These are phyloP conservation scores for Busseola fusca DNA, from an alignment of 2,888 invertebrate genomes.

Conservation along the genomic window DNA sequence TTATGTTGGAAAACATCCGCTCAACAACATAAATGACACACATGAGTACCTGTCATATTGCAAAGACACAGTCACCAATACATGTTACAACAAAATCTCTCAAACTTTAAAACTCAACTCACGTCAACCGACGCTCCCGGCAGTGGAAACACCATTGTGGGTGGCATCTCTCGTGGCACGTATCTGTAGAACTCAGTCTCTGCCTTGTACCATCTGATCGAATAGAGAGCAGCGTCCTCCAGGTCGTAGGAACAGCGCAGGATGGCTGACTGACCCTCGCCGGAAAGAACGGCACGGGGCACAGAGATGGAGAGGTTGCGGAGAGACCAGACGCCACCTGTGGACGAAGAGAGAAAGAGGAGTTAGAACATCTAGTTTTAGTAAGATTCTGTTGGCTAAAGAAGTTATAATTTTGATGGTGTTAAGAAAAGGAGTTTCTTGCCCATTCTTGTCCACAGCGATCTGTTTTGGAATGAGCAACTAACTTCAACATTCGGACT, in stretches of 20 bases:
- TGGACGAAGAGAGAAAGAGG: constrained; percentile 30
- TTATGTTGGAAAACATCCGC: not conserved
- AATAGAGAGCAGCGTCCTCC: constrained; percentile 91
- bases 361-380: not conserved
- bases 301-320: constrained; percentile 85
- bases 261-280: constrained; percentile 86
- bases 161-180: constrained; percentile 92
- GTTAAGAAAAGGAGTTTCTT: not conserved
- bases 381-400: not conserved
- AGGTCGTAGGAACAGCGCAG: constrained; percentile 89
- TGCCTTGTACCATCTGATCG: constrained; percentile 91
- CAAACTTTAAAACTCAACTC: constrained; percentile 74
- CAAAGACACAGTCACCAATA: not conserved
- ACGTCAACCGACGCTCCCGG: constrained; percentile 93
- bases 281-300: constrained; percentile 88
- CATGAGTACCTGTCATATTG: not conserved
- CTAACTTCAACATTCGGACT: not conserved
- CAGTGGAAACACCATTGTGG: constrained; percentile 91
- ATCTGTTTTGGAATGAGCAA: not conserved
- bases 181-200: constrained; percentile 93
- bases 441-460: not conserved
- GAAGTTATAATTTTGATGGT: not conserved
- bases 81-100: not conserved
- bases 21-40: not conserved
- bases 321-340: constrained; percentile 86